phyloP scores from a whole-genome alignment of 2,797 vertebrate genomes.

The Mionectes olivaceus region DNA sequence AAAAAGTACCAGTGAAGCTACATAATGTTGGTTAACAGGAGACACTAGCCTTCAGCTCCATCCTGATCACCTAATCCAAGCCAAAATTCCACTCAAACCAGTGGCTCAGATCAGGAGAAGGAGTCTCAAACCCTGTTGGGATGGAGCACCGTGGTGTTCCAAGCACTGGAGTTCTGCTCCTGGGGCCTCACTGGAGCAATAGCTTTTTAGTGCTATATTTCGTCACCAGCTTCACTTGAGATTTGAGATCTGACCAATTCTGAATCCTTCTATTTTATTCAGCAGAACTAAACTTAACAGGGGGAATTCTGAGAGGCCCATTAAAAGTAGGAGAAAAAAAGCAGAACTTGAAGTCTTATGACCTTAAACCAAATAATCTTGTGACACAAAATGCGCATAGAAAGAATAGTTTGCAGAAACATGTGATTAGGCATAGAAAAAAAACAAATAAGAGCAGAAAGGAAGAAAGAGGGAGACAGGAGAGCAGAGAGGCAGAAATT shows the following conservation, averaged over 20 bases:
- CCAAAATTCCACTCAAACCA: neutral
- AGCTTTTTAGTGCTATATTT: neutral
- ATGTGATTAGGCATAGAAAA: conserved; percentile 21
- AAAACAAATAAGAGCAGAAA: neutral
- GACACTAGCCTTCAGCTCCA: neutral
- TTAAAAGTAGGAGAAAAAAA: neutral
- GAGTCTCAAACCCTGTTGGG: neutral
- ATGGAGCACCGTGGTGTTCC: neutral
- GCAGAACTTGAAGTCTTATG: conserved; percentile 8
- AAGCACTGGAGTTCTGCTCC: neutral
- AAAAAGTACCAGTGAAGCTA: neutral
- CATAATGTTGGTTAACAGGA: neutral
- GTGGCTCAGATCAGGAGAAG: neutral
- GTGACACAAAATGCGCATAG: neutral
- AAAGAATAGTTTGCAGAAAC: neutral
- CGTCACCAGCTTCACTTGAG: neutral
- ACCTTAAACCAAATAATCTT: conserved; percentile 29
- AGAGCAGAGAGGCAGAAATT: neutral
- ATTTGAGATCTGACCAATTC: neutral
- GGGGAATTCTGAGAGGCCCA: neutral
- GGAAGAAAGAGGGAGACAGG: neutral
- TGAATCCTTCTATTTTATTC: neutral
- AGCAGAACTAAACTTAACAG: neutral
- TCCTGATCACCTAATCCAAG: neutral
- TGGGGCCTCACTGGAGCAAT: neutral